Evolutionary conservation across 1,140 invertebrate genomes (phyloP).

Genomic region (Agrypnia vestita): DNA sequence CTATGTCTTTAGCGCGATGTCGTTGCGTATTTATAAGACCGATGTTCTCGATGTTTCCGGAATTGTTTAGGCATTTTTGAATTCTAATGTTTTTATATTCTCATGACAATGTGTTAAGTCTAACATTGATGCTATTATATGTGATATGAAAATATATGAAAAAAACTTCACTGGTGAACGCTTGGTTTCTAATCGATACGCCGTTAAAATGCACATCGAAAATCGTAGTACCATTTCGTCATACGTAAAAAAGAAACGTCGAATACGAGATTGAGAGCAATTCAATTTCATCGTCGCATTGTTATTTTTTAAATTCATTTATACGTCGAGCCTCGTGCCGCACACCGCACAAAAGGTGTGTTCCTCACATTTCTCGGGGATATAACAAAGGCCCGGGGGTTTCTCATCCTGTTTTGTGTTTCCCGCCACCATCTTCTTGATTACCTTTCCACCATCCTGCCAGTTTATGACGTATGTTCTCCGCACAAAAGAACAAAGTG

Average conservation of each 20-base stretch:
- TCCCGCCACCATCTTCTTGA: constrained; percentile 26
- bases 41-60: too few species aligned
- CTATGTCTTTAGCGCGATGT: too few species aligned
- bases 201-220: background rate
- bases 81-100: too few species aligned
- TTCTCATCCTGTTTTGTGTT: constrained; percentile 41
- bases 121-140: too few species aligned
- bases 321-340: background rate
- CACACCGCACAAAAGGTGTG: constrained; percentile 3
- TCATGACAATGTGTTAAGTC: too few species aligned
- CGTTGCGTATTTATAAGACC: too few species aligned
- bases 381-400: constrained; percentile 27
- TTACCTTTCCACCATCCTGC: constrained; percentile 38
- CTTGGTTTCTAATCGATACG: too few species aligned
- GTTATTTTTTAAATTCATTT: constrained; percentile 44
- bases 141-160: too few species aligned
- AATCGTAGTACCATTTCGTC: constrained; percentile 3
- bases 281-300: constrained; percentile 36
- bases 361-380: background rate
- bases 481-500: constrained; percentile 37
- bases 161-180: too few species aligned
- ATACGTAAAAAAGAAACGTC: constrained; percentile 24
- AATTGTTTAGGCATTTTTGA: too few species aligned
- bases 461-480: constrained; percentile 44
- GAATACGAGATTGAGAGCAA: constrained; percentile 17